Percentiles rank a stretch among this genome's conserved stretches.
phyloP scores from a whole-genome alignment of 2,888 invertebrate species.

The Pterostichus niger region DNA sequence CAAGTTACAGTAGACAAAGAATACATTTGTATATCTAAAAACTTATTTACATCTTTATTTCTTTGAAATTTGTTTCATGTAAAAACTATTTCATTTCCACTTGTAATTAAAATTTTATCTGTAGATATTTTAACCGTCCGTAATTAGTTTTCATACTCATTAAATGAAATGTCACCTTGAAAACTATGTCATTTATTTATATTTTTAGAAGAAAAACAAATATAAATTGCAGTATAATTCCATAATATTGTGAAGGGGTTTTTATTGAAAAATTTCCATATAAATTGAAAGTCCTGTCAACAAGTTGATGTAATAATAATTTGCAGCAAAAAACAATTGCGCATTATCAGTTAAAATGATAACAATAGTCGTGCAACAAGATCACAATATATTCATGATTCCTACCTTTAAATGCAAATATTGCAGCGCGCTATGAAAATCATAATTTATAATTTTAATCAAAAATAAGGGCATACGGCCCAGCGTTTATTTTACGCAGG shows the following conservation, averaged over 20 bases:
- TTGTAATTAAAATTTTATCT: not conserved
- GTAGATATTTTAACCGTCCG: too few species aligned
- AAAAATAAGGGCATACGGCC: conserved; percentile 62
- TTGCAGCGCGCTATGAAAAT: conserved; percentile 36
- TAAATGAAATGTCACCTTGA: too few species aligned
- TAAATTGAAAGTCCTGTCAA: not conserved
- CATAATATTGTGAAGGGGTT: not conserved
- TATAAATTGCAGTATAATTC: too few species aligned
- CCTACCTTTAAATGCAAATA: conserved; percentile 62
- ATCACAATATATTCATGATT: conserved; percentile 35
- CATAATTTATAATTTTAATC: conserved; percentile 67
- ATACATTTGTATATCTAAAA: not conserved
- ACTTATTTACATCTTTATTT: conserved; percentile 19
- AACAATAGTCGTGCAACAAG: conserved; percentile 4
- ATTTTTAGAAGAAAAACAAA: too few species aligned
- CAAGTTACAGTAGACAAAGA: conserved; percentile 8
- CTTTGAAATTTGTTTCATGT: not conserved
- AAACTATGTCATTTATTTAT: too few species aligned
- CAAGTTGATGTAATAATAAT: not conserved
- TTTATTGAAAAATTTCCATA: conserved; percentile 1
- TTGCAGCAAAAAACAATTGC: not conserved
- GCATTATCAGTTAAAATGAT: not conserved
- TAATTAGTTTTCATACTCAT: too few species aligned
- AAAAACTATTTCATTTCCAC: not conserved
- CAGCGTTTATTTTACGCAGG: conserved; percentile 60